Evolutionary conservation across 2,888 invertebrate genomes (phyloP).

Genomic region (Cynaeus angustus): DNA sequence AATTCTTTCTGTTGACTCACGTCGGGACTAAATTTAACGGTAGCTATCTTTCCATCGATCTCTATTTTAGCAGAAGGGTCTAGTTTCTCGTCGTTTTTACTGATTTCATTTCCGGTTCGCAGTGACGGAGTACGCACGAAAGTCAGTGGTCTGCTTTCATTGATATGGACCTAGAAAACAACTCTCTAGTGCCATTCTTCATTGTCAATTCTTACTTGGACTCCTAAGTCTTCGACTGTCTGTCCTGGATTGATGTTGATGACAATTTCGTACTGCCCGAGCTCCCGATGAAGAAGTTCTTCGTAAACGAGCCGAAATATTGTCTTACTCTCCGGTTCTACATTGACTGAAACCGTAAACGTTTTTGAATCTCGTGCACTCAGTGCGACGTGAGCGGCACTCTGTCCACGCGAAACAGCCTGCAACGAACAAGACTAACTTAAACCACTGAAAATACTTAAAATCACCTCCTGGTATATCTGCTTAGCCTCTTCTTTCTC

Average conservation of each 20-base stretch:
- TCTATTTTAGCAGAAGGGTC: constrained; percentile 59
- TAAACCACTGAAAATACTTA: background rate
- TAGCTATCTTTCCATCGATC: constrained; percentile 62
- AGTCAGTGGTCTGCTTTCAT: constrained; percentile 33
- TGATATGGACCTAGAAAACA: constrained; percentile 55
- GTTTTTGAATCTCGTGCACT: constrained; percentile 82
- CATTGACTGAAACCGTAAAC: constrained; percentile 80
- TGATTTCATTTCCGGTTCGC: constrained; percentile 33
- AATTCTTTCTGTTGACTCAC: constrained; percentile 74
- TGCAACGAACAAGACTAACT: constrained; percentile 52
- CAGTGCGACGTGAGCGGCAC: constrained; percentile 77
- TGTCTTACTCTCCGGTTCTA: constrained; percentile 77
- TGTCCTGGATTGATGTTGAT: constrained; percentile 82
- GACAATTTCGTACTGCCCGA: constrained; percentile 74
- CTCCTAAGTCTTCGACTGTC: constrained; percentile 77
- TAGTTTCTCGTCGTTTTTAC: constrained; percentile 70
- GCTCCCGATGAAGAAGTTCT: constrained; percentile 20
- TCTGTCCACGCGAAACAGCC: constrained; percentile 76
- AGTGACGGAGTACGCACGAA: constrained; percentile 31
- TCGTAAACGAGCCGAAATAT: constrained; percentile 77
- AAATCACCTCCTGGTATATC: constrained; percentile 57
- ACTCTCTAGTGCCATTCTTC: constrained; percentile 72
- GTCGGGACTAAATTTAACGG: constrained; percentile 74
- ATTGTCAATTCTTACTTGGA: constrained; percentile 66
- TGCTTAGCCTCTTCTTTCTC: constrained; percentile 76